These are phyloP conservation scores for Heteromormyrus szaboi DNA, from an alignment of 2,797 vertebrate genomes.

Conservation along the genomic window DNA sequence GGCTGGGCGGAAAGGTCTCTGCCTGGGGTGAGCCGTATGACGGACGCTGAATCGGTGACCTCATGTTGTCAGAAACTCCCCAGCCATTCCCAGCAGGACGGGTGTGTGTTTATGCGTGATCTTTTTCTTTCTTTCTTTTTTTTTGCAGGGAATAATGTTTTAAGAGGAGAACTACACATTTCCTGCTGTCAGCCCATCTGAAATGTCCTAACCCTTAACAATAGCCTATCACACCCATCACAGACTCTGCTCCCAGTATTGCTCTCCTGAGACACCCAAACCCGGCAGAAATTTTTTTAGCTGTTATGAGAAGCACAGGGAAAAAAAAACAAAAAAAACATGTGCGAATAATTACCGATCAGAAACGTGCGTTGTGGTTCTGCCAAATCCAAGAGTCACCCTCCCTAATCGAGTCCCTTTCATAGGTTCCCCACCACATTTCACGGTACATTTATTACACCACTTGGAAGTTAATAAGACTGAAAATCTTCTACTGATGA, in stretches of 20 bases:
- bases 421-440: conserved; percentile 32
- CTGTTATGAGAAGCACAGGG: background rate
- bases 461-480: conserved; percentile 28
- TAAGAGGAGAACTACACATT: conserved; percentile 3
- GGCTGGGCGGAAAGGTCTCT: conserved; percentile 28
- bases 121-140: background rate
- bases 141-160: conserved; percentile 14
- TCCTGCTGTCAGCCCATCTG: conserved; percentile 37
- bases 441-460: conserved; percentile 30
- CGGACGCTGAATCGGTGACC: conserved; percentile 27
- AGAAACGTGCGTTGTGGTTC: conserved; percentile 6
- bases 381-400: conserved; percentile 14
- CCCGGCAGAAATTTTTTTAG: conserved; percentile 28
- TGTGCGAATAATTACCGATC: conserved; percentile 25
- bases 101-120: conserved; percentile 6
- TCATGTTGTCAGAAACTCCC: conserved; percentile 38
- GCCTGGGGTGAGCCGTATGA: conserved; percentile 38
- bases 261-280: conserved; percentile 20
- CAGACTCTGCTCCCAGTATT: background rate
- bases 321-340: background rate
- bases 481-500: conserved; percentile 22
- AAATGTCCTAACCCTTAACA: conserved; percentile 33
- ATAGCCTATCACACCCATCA: conserved; percentile 35
- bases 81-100: background rate
- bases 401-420: conserved; percentile 10